These are phyloP conservation scores for Okapia johnstoni DNA, from an alignment of 2,113 vertebrate species.

Conservation along the genomic window DNA sequence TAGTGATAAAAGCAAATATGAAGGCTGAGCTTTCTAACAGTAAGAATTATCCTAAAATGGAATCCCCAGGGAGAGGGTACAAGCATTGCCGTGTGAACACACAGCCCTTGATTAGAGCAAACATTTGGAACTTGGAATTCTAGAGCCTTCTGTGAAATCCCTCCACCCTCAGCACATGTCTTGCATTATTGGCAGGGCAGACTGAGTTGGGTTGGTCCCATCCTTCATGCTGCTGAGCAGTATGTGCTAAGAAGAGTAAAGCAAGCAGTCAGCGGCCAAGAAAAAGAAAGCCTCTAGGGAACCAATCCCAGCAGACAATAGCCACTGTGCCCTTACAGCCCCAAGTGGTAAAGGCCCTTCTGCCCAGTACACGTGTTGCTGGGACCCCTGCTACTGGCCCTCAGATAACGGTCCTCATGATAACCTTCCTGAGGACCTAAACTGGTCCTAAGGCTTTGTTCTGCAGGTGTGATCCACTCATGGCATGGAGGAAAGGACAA, in stretches of 20 bases:
- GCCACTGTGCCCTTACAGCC: background rate
- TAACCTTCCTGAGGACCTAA: background rate
- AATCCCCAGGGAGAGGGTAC: background rate
- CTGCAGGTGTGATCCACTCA: background rate
- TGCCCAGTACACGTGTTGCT: background rate
- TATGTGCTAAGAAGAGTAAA: background rate
- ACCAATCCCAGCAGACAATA: background rate
- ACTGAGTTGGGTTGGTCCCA: background rate
- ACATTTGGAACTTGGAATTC: background rate
- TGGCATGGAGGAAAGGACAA: background rate
- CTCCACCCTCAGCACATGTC: background rate
- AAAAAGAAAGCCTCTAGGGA: background rate
- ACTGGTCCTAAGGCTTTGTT: background rate
- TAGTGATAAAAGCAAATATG: background rate
- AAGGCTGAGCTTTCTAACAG: slow-evolving; percentile 27
- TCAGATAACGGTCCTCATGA: background rate
- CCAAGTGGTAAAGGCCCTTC: background rate
- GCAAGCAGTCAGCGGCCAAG: background rate
- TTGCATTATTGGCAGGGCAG: background rate
- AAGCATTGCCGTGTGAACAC: background rate
- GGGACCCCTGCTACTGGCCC: background rate
- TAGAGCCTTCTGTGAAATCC: background rate
- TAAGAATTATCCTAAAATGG: background rate
- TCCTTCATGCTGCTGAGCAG: background rate
- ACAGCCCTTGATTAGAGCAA: background rate